Evolutionary conservation across 2,888 invertebrate genomes (phyloP).

Genomic region (Desoria tigrina): DNA sequence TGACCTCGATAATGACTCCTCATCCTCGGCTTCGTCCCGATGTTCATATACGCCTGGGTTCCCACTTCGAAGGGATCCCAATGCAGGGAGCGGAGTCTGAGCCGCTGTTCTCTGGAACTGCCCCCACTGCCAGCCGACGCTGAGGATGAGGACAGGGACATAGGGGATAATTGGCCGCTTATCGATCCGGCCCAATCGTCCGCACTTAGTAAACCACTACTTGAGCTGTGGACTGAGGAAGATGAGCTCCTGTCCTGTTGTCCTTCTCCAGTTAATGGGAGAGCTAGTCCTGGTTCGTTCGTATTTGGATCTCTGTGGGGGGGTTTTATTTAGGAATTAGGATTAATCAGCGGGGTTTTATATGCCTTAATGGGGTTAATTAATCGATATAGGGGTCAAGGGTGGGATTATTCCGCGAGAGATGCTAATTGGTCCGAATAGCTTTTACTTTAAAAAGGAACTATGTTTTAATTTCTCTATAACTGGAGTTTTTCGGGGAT

Average conservation of each 20-base stretch:
- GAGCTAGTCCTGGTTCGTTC: slow-evolving; percentile 37
- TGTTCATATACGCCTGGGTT: slow-evolving; percentile 49
- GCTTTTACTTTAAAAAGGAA: too few relatives aligned
- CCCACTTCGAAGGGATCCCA: slow-evolving; percentile 51
- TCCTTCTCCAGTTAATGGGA: neutral
- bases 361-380: slow-evolving; percentile 46
- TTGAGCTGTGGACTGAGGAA: slow-evolving; percentile 4
- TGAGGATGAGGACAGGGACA: neutral
- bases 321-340: neutral
- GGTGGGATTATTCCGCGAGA: too few relatives aligned
- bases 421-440: too few relatives aligned
- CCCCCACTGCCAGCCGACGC: slow-evolving; percentile 20
- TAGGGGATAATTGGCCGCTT: neutral
- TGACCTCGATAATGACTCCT: slow-evolving; percentile 84
- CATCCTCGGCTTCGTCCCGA: slow-evolving; percentile 58
- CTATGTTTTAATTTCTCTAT: too few relatives aligned
- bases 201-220: neutral
- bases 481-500: too few relatives aligned
- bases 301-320: slow-evolving; percentile 49
- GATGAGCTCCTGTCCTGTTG: neutral
- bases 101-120: slow-evolving; percentile 44
- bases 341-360: slow-evolving; percentile 1
- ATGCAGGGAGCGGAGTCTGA: slow-evolving; percentile 47
- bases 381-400: too few relatives aligned
- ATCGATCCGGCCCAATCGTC: neutral